Percentiles rank a stretch among this genome's conserved stretches.
phyloP scores from a whole-genome alignment of 1,140 invertebrate genomes.

The Brachionus rotundiformis region DNA sequence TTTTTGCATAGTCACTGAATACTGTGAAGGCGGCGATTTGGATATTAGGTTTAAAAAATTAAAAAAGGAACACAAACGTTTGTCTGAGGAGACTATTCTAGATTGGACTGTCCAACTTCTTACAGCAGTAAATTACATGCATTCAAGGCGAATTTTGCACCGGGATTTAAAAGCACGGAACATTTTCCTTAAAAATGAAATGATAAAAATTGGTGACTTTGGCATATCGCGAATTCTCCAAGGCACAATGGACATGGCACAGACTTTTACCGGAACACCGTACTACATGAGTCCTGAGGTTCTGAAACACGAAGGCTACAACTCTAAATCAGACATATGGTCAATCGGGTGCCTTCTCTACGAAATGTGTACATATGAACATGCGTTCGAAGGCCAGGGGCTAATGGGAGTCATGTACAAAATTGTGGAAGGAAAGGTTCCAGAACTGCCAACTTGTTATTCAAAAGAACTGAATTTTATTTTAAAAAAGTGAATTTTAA shows the following conservation, averaged over 20 bases:
- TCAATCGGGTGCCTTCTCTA: slow-evolving; percentile 63
- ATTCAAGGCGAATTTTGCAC: slow-evolving; percentile 62
- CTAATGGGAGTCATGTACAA: slow-evolving; percentile 65
- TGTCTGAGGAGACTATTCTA: slow-evolving; percentile 60
- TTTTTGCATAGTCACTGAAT: slow-evolving; percentile 65
- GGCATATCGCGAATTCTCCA: slow-evolving; percentile 63
- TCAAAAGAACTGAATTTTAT: slow-evolving; percentile 59
- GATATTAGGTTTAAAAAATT: slow-evolving; percentile 59
- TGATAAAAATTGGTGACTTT: slow-evolving; percentile 64
- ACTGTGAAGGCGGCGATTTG: slow-evolving; percentile 65
- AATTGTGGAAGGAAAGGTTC: slow-evolving; percentile 62
- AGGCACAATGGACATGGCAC: slow-evolving; percentile 61
- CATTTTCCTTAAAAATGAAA: slow-evolving; percentile 63
- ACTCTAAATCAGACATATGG: slow-evolving; percentile 64
- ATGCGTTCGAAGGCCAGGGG: slow-evolving; percentile 62
- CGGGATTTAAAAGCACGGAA: slow-evolving; percentile 65
- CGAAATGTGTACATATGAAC: slow-evolving; percentile 61
- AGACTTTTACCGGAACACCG: slow-evolving; percentile 60
- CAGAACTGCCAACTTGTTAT: slow-evolving; percentile 59
- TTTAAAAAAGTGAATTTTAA: slow-evolving; percentile 59
- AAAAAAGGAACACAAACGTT: slow-evolving; percentile 57
- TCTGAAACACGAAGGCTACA: slow-evolving; percentile 64
- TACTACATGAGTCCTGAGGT: slow-evolving; percentile 65
- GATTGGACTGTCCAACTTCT: slow-evolving; percentile 64
- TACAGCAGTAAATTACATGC: slow-evolving; percentile 63